Evolutionary conservation across 2,113 vertebrate species (phyloP).

Genomic region (Brienomyrus longianalis): DNA sequence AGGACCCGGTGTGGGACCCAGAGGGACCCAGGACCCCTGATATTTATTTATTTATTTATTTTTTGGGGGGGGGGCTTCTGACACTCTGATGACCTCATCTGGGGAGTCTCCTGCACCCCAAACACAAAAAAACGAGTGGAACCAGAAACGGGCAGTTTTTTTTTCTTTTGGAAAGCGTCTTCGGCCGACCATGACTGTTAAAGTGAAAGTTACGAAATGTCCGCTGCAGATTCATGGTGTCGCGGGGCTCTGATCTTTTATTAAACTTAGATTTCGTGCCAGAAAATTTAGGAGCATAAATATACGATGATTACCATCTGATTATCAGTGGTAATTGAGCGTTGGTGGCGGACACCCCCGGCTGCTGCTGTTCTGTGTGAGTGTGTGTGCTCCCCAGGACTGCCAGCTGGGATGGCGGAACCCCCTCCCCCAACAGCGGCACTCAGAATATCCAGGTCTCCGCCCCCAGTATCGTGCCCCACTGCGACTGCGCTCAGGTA

Average conservation of each 20-base stretch:
- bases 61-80: not conserved
- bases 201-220: not conserved
- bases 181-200: not conserved
- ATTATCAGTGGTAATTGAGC: not conserved
- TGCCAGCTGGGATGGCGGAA: not conserved
- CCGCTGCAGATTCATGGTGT: not conserved
- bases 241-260: not conserved
- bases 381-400: not conserved
- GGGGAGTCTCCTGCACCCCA: not conserved
- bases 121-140: not conserved
- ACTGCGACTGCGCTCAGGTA: not conserved
- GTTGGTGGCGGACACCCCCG: not conserved
- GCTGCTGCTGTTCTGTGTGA: not conserved
- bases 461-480: not conserved
- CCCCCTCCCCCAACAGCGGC: not conserved
- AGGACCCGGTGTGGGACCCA: not conserved
- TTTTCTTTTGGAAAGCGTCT: not conserved
- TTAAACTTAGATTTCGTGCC: not conserved
- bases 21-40: not conserved
- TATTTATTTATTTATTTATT: not conserved
- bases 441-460: not conserved
- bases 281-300: not conserved
- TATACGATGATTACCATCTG: not conserved
- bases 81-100: not conserved
- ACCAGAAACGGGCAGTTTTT: not conserved